Evolutionary conservation across 2,797 vertebrate species (phyloP).

Genomic region (Rhinoraja longicauda): DNA sequence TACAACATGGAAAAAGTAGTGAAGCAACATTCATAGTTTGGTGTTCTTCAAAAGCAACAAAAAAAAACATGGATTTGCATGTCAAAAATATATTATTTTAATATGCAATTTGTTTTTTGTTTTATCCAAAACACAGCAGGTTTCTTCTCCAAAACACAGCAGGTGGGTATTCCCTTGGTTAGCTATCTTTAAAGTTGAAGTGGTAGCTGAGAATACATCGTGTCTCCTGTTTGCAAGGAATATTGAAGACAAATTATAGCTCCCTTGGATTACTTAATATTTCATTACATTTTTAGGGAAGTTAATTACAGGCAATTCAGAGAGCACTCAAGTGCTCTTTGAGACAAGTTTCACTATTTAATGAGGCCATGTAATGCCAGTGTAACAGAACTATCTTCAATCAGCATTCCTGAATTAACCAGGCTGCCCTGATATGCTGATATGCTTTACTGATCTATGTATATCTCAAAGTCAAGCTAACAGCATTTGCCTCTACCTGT

Average conservation of each 20-base stretch:
- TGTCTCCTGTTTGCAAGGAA: not conserved
- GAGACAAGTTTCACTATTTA: not conserved
- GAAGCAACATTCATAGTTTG: not conserved
- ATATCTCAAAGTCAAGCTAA: not conserved
- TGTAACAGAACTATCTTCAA: not conserved
- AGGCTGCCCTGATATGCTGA: not conserved
- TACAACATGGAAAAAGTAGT: not conserved
- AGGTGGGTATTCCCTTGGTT: no score
- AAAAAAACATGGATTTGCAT: not conserved
- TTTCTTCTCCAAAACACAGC: not conserved
- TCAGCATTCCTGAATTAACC: not conserved
- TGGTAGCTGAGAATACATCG: not conserved
- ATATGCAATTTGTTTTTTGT: not conserved
- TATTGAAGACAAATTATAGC: not conserved
- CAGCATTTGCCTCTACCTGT: not conserved
- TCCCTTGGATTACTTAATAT: not conserved
- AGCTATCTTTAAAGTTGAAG: not conserved
- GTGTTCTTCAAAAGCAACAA: not conserved
- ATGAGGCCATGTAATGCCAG: not conserved
- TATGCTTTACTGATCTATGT: not conserved
- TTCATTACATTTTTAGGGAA: not conserved
- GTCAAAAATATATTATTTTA: not conserved
- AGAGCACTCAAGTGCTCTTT: not conserved
- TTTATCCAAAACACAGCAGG: conserved; percentile 14
- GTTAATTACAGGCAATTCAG: not conserved